These are phyloP conservation scores for Acrocera orbiculus DNA, from an alignment of 2,888 invertebrate genomes.

Conservation along the genomic window DNA sequence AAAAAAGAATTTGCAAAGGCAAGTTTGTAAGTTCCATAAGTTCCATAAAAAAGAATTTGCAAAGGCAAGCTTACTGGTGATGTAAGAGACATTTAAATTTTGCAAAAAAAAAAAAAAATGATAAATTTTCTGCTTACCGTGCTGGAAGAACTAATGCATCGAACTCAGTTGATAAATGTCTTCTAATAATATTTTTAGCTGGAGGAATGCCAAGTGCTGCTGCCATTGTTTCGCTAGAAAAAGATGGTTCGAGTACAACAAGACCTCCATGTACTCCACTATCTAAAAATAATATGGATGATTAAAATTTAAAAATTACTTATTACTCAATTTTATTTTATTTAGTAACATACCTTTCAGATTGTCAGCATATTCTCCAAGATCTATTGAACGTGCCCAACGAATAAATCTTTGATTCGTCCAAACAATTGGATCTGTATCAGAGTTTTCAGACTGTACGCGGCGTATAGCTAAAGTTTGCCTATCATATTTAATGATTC, in stretches of 20 bases:
- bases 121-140: constrained; percentile 63
- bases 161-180: constrained; percentile 80
- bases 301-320: neutral
- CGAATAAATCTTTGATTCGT: constrained; percentile 86
- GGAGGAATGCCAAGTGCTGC: constrained; percentile 82
- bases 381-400: constrained; percentile 86
- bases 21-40: too few relatives aligned
- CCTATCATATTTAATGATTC: constrained; percentile 83
- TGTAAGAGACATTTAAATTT: too few relatives aligned
- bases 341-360: too few relatives aligned
- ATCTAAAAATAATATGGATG: constrained; percentile 36
- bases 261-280: constrained; percentile 91
- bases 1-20: too few relatives aligned
- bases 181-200: constrained; percentile 79
- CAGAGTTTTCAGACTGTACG: constrained; percentile 72
- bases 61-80: too few relatives aligned
- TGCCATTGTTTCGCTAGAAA: constrained; percentile 89
- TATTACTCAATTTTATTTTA: too few relatives aligned
- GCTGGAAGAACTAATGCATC: constrained; percentile 82
- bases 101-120: neutral
- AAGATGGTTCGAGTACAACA: constrained; percentile 82
- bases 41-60: too few relatives aligned
- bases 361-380: constrained; percentile 84
- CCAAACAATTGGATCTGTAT: constrained; percentile 89
- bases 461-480: constrained; percentile 75